A percentile compares a stretch with the other conserved stretches of the same genome.
Conservation (phyloP, 1,140 invertebrate species). For the Manduca sexta region DNA sequence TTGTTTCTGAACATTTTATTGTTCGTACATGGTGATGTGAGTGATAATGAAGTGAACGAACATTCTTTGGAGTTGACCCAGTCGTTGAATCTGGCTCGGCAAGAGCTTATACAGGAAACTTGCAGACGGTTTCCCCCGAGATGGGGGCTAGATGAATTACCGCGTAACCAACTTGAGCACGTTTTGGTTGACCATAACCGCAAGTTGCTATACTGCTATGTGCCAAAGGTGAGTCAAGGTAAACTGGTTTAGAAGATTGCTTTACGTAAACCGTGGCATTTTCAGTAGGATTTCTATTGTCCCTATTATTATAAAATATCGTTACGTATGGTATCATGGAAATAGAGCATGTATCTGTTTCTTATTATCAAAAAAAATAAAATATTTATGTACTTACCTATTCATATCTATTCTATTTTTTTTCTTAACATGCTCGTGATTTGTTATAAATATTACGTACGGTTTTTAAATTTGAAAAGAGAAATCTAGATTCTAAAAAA, state of each 20-base stretch:
- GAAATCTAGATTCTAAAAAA: no score
- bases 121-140: constrained; percentile 74
- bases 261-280: not conserved
- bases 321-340: no score
- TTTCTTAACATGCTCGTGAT: no score
- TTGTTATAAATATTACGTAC: no score
- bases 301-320: not conserved
- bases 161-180: constrained; percentile 77
- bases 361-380: no score
- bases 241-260: constrained; percentile 16
- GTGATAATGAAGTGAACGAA: constrained; percentile 43
- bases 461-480: no score
- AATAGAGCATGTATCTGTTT: no score
- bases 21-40: constrained; percentile 35
- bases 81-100: constrained; percentile 76
- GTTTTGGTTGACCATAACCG: constrained; percentile 87
- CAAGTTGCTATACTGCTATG: constrained; percentile 92
- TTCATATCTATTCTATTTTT: no score
- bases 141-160: constrained; percentile 61
- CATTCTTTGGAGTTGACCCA: constrained; percentile 75
- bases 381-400: no score
- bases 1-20: constrained; percentile 41
- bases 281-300: not conserved
- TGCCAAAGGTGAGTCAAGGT: constrained; percentile 85
- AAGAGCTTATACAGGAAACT: constrained; percentile 79